These are phyloP conservation scores for Cladopsammia gracilis DNA, from an alignment of 64 coral and sea anemone genomes.

Conservation along the genomic window DNA sequence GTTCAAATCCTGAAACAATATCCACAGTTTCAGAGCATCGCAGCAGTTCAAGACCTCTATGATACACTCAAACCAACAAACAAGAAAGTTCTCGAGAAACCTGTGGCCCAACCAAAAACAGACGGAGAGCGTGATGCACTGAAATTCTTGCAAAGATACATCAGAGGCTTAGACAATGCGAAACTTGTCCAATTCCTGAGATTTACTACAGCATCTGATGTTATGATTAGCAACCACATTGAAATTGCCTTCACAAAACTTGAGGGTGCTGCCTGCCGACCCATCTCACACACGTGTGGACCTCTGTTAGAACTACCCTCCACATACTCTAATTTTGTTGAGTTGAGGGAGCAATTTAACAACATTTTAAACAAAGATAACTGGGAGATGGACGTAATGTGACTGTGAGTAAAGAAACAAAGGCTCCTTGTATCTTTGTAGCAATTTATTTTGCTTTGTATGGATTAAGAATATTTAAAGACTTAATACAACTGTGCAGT, in stretches of 20 bases:
- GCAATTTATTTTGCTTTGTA: too few relatives aligned
- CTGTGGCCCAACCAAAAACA: conserved; percentile 34
- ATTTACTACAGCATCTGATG: conserved; percentile 68
- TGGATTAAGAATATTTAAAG: too few relatives aligned
- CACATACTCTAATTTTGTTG: too few relatives aligned
- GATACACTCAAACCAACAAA: too few relatives aligned
- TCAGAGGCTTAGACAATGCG: conserved; percentile 67
- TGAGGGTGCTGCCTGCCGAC: conserved; percentile 51
- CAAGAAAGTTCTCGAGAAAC: conserved; percentile 74
- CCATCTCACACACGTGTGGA: too few relatives aligned
- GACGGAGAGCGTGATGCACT: conserved; percentile 53
- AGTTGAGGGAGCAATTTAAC: too few relatives aligned
- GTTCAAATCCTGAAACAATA: conserved; percentile 60
- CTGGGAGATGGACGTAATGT: too few relatives aligned
- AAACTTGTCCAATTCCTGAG: conserved; percentile 66
- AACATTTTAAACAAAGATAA: too few relatives aligned
- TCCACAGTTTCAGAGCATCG: conserved; percentile 45
- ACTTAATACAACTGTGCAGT: too few relatives aligned
- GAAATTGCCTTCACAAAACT: conserved; percentile 42
- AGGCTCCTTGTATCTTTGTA: too few relatives aligned
- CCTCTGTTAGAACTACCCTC: too few relatives aligned
- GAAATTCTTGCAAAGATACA: conserved; percentile 63
- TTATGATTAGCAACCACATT: conserved; percentile 49
- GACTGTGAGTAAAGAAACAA: too few relatives aligned
- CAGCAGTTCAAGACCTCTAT: conserved; percentile 43